These are phyloP conservation scores for Eupeodes latifasciatus DNA, from an alignment of 2,888 invertebrate genomes.

Conservation along the genomic window DNA sequence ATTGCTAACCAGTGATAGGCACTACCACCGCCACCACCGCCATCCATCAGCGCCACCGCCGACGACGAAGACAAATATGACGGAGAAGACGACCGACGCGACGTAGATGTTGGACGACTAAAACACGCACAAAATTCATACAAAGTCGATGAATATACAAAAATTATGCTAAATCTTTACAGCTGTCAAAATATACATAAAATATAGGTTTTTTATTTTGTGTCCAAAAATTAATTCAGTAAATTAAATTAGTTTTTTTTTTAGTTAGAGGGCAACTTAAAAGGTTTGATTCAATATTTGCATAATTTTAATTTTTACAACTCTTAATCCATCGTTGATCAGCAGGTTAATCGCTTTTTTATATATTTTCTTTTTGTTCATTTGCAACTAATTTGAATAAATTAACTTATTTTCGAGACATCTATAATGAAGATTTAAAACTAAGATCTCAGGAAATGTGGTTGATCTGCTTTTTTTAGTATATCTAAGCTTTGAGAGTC, in stretches of 20 bases:
- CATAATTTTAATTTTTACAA: constrained; percentile 27
- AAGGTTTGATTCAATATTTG: constrained; percentile 19
- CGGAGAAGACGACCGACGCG: no score
- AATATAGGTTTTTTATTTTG: constrained; percentile 6
- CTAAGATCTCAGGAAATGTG: neutral
- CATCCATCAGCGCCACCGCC: neutral
- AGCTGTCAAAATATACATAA: constrained; percentile 39
- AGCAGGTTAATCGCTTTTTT: constrained; percentile 32
- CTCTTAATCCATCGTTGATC: constrained; percentile 26
- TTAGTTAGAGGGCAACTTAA: neutral
- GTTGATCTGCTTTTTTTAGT: no score
- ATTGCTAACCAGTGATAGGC: neutral
- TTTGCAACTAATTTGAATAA: neutral
- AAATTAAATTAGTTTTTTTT: neutral
- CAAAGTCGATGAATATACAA: neutral
- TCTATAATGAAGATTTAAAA: neutral
- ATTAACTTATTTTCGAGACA: neutral
- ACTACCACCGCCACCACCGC: no score
- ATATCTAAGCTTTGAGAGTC: no score
- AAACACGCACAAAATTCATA: no score
- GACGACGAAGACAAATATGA: neutral
- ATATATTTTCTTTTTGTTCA: neutral
- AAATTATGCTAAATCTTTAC: constrained; percentile 17
- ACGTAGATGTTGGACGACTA: neutral
- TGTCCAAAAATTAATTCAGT: constrained; percentile 37